Percentiles rank a stretch among this genome's conserved stretches.
phyloP scores from a whole-genome alignment of 1,140 invertebrate species.

The Apis florea region DNA sequence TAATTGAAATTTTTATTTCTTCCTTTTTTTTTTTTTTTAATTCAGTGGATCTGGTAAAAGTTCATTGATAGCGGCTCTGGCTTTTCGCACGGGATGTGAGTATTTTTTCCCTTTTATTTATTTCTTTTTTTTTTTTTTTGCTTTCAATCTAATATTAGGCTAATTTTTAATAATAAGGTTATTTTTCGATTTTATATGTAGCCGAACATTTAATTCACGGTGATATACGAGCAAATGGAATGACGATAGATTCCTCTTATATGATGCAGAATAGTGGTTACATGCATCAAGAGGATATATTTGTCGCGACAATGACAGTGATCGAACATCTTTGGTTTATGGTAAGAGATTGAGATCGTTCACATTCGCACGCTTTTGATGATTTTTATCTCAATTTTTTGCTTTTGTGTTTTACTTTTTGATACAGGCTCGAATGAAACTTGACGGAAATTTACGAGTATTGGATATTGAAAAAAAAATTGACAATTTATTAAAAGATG shows the following conservation, averaged over 20 bases:
- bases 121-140: neutral
- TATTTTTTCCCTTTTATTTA: constrained; percentile 21
- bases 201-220: constrained; percentile 87
- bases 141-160: neutral
- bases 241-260: constrained; percentile 83
- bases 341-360: constrained; percentile 79
- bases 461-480: constrained; percentile 85
- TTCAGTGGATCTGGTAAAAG: constrained; percentile 96
- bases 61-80: constrained; percentile 94
- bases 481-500: constrained; percentile 85
- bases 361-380: neutral
- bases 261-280: constrained; percentile 93
- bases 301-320: constrained; percentile 92
- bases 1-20: neutral
- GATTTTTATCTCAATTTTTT: neutral
- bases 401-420: neutral
- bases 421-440: constrained; percentile 87
- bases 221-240: constrained; percentile 87
- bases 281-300: constrained; percentile 96
- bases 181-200: constrained; percentile 59
- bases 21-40: neutral
- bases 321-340: constrained; percentile 94
- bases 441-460: constrained; percentile 84
- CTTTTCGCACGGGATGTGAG: constrained; percentile 86
- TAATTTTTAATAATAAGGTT: neutral